These are phyloP conservation scores for Globodera rostochiensis DNA, from an alignment of 1,140 invertebrate genomes.

Conservation along the genomic window DNA sequence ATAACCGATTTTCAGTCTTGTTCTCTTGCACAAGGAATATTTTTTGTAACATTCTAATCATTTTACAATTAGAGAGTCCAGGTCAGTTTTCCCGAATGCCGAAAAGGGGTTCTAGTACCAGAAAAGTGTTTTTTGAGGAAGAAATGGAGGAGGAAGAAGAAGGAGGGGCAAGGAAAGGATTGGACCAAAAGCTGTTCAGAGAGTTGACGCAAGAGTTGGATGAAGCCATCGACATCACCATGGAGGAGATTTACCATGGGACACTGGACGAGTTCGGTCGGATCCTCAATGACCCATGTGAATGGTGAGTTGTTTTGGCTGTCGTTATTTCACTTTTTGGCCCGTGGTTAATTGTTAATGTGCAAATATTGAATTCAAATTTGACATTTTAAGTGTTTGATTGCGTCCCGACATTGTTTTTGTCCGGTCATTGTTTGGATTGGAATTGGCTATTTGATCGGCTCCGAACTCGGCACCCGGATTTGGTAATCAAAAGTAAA, in stretches of 20 bases:
- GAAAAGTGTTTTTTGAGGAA: neutral
- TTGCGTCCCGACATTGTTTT: conserved; percentile 22
- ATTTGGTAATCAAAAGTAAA: neutral
- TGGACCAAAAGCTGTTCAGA: neutral
- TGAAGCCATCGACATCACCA: neutral
- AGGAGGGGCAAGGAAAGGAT: neutral
- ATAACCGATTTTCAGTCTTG: too few relatives aligned
- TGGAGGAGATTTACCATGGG: neutral
- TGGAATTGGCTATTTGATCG: conserved; percentile 6
- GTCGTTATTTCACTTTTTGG: too few relatives aligned
- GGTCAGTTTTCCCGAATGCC: neutral
- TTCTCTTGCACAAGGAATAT: too few relatives aligned
- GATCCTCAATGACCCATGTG: neutral
- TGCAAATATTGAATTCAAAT: neutral
- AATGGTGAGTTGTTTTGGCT: neutral
- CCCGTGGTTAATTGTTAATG: too few relatives aligned
- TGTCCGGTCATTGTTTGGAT: conserved; percentile 31
- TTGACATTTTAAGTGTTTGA: neutral
- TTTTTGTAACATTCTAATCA: too few relatives aligned
- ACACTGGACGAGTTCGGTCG: conserved; percentile 4
- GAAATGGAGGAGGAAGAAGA: neutral
- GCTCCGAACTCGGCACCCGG: neutral
- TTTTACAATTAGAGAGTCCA: neutral
- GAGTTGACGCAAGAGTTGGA: conserved; percentile 3
- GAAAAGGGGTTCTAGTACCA: neutral